A percentile compares a stretch with the other conserved stretches of the same genome.
Evolutionary conservation across 2,113 vertebrate genomes (phyloP).

Genomic region (Fukomys damarensis): DNA sequence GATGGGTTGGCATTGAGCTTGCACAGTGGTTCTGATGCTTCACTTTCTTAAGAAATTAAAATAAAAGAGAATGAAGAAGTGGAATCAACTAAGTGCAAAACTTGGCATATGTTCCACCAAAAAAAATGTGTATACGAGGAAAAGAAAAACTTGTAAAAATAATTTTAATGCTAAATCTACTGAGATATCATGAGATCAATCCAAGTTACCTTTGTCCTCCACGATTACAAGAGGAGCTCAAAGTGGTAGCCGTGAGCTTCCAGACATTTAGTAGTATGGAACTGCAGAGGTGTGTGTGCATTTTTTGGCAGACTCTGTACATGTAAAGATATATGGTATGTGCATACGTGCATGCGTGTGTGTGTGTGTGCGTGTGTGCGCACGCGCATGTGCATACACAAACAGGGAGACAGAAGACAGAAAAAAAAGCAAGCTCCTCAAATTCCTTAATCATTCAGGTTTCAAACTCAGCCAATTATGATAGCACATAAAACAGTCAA

Average conservation of each 20-base stretch:
- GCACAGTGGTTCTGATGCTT: constrained; percentile 1
- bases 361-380: not conserved
- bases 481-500: constrained; percentile 74
- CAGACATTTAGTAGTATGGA: not conserved
- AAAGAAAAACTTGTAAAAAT: not conserved
- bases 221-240: not conserved
- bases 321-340: not conserved
- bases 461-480: constrained; percentile 64
- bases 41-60: constrained; percentile 35
- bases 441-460: constrained; percentile 60
- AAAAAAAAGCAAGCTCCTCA: not conserved
- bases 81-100: constrained; percentile 1
- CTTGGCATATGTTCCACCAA: not conserved
- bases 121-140: not conserved
- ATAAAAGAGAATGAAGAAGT: not conserved
- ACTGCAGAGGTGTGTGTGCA: not conserved
- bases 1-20: not conserved
- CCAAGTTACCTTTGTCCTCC: not conserved
- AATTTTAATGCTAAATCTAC: not conserved
- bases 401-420: not conserved
- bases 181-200: not conserved
- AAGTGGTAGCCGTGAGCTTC: not conserved
- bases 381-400: not conserved
- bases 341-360: too few species aligned
- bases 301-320: not conserved